Conservation (phyloP, 1,140 invertebrate genomes). For the Brachionus angularis region DNA sequence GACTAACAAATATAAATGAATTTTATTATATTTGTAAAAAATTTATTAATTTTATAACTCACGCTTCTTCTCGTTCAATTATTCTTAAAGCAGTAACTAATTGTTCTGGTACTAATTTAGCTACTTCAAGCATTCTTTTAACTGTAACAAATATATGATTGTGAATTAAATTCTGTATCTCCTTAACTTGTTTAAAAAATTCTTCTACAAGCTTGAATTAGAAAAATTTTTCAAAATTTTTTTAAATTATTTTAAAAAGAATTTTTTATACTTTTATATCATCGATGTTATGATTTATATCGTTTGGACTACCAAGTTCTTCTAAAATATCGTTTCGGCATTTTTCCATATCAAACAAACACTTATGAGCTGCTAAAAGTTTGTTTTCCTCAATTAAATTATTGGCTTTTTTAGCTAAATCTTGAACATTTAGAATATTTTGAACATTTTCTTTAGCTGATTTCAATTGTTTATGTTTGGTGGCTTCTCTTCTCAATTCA, state of each 20-base stretch:
- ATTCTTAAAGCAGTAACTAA: slow-evolving; percentile 32
- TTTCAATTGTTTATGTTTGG: slow-evolving; percentile 11
- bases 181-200: slow-evolving; percentile 34
- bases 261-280: slow-evolving; percentile 31
- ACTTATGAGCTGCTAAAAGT: slow-evolving; percentile 34
- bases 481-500: slow-evolving; percentile 31
- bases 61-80: slow-evolving; percentile 42
- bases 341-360: slow-evolving; percentile 40
- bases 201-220: slow-evolving; percentile 13
- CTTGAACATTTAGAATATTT: slow-evolving; percentile 35
- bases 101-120: slow-evolving; percentile 18
- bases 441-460: slow-evolving; percentile 41
- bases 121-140: slow-evolving; percentile 22
- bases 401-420: slow-evolving; percentile 24
- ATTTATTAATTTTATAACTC: background rate
- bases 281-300: slow-evolving; percentile 29
- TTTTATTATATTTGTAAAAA: background rate
- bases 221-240: background rate
- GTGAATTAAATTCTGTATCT: background rate
- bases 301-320: slow-evolving; percentile 11
- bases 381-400: slow-evolving; percentile 29
- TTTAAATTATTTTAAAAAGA: too few species aligned
- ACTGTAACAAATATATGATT: slow-evolving; percentile 29
- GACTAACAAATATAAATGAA: background rate
- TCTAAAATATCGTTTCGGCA: slow-evolving; percentile 34